Evolutionary conservation across 2,888 invertebrate genomes (phyloP).

Genomic region (Lithophane leautieri): DNA sequence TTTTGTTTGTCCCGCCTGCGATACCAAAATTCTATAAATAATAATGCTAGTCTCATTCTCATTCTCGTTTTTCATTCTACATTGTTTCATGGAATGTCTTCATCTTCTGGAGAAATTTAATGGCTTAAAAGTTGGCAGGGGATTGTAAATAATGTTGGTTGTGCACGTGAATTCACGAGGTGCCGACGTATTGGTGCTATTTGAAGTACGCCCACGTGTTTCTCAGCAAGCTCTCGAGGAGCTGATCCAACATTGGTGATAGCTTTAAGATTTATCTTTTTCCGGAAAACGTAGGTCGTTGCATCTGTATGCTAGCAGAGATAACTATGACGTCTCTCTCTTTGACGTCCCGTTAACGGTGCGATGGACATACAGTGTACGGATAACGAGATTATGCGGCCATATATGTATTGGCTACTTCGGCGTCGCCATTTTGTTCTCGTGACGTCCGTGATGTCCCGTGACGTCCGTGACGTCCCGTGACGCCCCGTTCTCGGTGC

Average conservation of each 20-base stretch:
- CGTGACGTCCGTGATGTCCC: no score
- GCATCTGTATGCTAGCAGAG: neutral
- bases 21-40: no score
- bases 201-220: conserved; percentile 29
- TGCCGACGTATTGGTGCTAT: conserved; percentile 39
- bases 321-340: no score
- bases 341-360: no score
- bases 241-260: neutral
- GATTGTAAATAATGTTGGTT: conserved; percentile 36
- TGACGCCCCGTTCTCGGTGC: no score
- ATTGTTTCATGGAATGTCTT: neutral
- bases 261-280: neutral
- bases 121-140: conserved; percentile 45
- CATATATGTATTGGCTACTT: no score
- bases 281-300: neutral
- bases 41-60: no score
- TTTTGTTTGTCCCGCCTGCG: no score
- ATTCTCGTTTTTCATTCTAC: neutral
- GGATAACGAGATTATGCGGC: no score
- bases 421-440: no score
- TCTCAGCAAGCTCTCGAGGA: conserved; percentile 3
- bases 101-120: conserved; percentile 10
- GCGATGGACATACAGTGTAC: no score
- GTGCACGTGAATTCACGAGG: conserved; percentile 42
- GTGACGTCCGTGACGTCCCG: no score